Conservation (phyloP, 2,113 vertebrate species). For the Dascyllus trimaculatus region DNA sequence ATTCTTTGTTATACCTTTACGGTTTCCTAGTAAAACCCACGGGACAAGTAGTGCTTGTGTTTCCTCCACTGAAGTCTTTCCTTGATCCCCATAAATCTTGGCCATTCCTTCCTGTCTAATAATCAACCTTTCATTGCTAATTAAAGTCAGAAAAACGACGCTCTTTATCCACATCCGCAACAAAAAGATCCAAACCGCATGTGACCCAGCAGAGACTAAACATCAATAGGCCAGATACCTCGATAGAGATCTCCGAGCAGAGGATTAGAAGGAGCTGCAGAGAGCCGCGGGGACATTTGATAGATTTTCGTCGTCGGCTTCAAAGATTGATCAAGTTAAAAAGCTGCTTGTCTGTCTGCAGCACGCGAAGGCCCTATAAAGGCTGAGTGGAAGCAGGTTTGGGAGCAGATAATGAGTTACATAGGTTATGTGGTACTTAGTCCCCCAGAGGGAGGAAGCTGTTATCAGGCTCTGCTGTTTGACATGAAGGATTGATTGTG, state of each 20-base stretch:
- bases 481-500: conserved; percentile 64
- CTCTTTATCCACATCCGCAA: conserved; percentile 70
- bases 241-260: conserved; percentile 80
- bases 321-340: conserved; percentile 79
- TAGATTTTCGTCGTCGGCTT: conserved; percentile 73
- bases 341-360: conserved; percentile 66
- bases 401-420: conserved; percentile 78
- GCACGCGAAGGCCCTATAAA: conserved; percentile 62
- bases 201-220: conserved; percentile 71
- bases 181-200: conserved; percentile 78
- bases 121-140: conserved; percentile 64
- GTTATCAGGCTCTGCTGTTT: conserved; percentile 71
- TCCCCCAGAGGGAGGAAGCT: conserved; percentile 65
- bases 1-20: neutral
- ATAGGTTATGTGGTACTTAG: conserved; percentile 73
- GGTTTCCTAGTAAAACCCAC: neutral
- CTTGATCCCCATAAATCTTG: conserved; percentile 40
- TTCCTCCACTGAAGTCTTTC: neutral
- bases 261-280: conserved; percentile 71
- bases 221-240: conserved; percentile 65
- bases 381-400: conserved; percentile 83
- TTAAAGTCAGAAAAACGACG: conserved; percentile 68
- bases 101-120: conserved; percentile 55
- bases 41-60: neutral
- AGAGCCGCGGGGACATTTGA: conserved; percentile 74